phyloP scores from a whole-genome alignment of 2,888 invertebrate species.

The Quadriops clusia region DNA sequence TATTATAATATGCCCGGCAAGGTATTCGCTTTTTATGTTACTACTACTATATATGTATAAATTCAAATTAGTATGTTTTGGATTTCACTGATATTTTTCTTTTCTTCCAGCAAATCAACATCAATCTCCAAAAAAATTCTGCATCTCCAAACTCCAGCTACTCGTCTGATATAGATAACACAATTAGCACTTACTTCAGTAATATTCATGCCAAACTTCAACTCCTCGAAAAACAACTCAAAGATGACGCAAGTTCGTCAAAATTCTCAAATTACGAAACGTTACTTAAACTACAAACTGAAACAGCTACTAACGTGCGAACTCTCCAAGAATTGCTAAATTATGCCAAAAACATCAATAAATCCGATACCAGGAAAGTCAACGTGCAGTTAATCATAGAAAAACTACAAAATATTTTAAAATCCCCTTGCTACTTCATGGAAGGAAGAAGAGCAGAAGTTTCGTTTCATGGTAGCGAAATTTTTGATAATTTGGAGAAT shows the following conservation, averaged over 20 bases:
- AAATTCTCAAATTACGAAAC: conserved; percentile 9
- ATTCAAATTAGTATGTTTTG: too few species aligned
- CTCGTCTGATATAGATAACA: conserved; percentile 15
- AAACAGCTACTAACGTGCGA: conserved; percentile 10
- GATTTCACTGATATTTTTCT: conserved; percentile 3
- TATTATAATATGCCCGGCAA: too few species aligned
- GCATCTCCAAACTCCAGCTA: conserved; percentile 1
- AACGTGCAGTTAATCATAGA: conserved; percentile 15
- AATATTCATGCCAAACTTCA: conserved; percentile 42
- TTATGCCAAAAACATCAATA: conserved; percentile 11
- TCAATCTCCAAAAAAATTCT: conserved; percentile 6
- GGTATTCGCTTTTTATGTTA: too few species aligned
- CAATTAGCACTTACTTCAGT: conserved; percentile 42
- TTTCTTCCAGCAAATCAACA: conserved; percentile 19
- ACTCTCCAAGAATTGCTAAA: conserved; percentile 10
- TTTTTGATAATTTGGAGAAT: too few species aligned
- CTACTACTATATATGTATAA: too few species aligned
- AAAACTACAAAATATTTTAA: conserved; percentile 11
- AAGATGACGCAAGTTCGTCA: conserved; percentile 6
- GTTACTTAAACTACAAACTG: conserved; percentile 9
- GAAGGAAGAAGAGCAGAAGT: too few species aligned
- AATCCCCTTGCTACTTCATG: conserved; percentile 10
- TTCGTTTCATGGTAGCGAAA: too few species aligned
- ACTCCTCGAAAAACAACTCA: conserved; percentile 39
- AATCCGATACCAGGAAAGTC: conserved; percentile 8